These are phyloP conservation scores for Hypsibius dujardini DNA, from an alignment of 1,140 invertebrate species.

Conservation along the genomic window DNA sequence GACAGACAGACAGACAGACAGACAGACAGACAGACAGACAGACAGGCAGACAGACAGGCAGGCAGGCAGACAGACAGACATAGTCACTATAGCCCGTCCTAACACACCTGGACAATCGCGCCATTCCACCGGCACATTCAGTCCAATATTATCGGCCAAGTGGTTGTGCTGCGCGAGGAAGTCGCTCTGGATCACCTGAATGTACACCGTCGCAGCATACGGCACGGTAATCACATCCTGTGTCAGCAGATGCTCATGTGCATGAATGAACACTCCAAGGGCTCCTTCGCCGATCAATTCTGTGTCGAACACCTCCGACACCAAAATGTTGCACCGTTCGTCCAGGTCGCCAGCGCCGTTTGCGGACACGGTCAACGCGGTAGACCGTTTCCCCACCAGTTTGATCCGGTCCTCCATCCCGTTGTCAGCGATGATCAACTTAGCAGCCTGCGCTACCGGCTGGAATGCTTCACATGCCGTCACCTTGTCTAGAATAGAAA, in stretches of 20 bases:
- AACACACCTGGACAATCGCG: conserved; percentile 39
- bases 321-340: conserved; percentile 71
- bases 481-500: conserved; percentile 34
- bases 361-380: conserved; percentile 50
- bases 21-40: too few species aligned
- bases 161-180: conserved; percentile 58
- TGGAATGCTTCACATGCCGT: conserved; percentile 54
- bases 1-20: too few species aligned
- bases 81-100: too few species aligned
- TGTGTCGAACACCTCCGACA: conserved; percentile 94
- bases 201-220: conserved; percentile 59
- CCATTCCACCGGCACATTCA: conserved; percentile 41
- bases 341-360: conserved; percentile 50
- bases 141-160: conserved; percentile 37
- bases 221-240: conserved; percentile 70
- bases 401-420: conserved; percentile 56
- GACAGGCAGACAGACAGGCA: too few species aligned
- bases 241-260: conserved; percentile 52
- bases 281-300: conserved; percentile 93
- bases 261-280: conserved; percentile 73
- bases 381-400: conserved; percentile 71
- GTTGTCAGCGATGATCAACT: conserved; percentile 60
- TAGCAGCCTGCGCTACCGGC: conserved; percentile 78
- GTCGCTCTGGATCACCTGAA: conserved; percentile 62
- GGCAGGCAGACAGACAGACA: too few species aligned